These are phyloP conservation scores for Agriopis marginaria DNA, from an alignment of 2,888 invertebrate genomes.

Conservation along the genomic window DNA sequence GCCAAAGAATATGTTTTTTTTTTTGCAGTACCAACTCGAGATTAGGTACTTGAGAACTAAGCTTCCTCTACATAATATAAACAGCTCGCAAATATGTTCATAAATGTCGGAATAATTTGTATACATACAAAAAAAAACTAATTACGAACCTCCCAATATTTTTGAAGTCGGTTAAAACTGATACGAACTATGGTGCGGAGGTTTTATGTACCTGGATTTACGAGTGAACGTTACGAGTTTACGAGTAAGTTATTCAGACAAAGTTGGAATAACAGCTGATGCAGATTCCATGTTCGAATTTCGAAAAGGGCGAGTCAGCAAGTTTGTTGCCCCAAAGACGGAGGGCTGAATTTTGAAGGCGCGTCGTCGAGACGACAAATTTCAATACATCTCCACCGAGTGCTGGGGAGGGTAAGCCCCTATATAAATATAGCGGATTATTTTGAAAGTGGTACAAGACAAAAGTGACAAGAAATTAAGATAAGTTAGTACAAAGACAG, in stretches of 20 bases:
- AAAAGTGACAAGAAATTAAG: neutral
- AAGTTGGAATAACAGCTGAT: constrained; percentile 38
- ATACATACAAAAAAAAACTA: neutral
- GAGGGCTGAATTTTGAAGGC: constrained; percentile 56
- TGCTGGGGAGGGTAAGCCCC: constrained; percentile 58
- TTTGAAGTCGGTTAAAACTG: too few relatives aligned
- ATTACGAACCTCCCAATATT: too few relatives aligned
- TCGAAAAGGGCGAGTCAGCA: constrained; percentile 53
- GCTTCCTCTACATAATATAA: too few relatives aligned
- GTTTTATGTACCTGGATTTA: neutral
- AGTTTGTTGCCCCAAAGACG: constrained; percentile 49
- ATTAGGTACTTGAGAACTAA: too few relatives aligned
- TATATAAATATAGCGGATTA: constrained; percentile 66
- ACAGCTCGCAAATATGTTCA: too few relatives aligned
- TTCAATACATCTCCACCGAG: constrained; percentile 73
- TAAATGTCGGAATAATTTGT: too few relatives aligned
- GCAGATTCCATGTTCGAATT: constrained; percentile 38
- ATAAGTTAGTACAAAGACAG: too few relatives aligned
- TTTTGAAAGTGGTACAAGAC: constrained; percentile 51
- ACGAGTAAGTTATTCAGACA: too few relatives aligned
- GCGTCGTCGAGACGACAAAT: constrained; percentile 71
- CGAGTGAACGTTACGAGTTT: too few relatives aligned
- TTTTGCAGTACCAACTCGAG: too few relatives aligned
- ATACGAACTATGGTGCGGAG: too few relatives aligned
- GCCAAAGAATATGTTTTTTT: too few relatives aligned